A percentile compares a stretch with the other conserved stretches of the same genome.
Conservation (phyloP, 2,888 invertebrate species). For the Amiota minor region DNA sequence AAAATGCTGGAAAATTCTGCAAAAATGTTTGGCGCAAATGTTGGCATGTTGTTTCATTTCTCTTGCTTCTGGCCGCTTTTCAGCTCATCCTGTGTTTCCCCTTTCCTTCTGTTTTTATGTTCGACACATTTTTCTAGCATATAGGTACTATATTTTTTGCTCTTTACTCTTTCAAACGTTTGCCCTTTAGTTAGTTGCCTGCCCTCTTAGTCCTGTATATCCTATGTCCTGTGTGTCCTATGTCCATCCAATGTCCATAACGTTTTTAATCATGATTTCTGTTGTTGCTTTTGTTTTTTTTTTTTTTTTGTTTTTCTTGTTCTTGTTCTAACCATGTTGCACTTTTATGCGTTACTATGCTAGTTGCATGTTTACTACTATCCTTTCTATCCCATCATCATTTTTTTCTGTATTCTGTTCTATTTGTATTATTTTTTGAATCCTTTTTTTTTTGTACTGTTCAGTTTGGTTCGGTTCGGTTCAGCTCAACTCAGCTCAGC, state of each 20-base stretch:
- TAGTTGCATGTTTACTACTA: slow-evolving; percentile 7
- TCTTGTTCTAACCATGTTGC: slow-evolving; percentile 16
- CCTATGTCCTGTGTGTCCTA: not conserved
- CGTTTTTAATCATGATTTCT: slow-evolving; percentile 64
- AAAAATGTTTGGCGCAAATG: slow-evolving; percentile 26
- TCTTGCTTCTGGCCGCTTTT: not conserved
- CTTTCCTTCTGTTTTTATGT: slow-evolving; percentile 31
- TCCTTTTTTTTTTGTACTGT: not conserved
- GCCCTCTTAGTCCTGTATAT: not conserved
- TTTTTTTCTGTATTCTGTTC: slow-evolving; percentile 37
- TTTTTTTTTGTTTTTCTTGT: too few relatives aligned
- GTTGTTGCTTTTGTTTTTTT: slow-evolving; percentile 31
- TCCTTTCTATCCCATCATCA: not conserved
- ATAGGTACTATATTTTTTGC: not conserved
- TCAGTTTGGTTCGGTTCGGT: not conserved
- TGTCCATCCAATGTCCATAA: slow-evolving; percentile 21
- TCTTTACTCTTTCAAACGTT: not conserved
- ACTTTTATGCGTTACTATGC: slow-evolving; percentile 27
- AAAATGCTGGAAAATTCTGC: slow-evolving; percentile 26
- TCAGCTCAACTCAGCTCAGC: too few relatives aligned
- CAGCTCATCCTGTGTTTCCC: slow-evolving; percentile 1
- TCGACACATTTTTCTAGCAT: not conserved
- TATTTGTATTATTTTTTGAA: slow-evolving; percentile 31
- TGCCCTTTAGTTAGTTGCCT: not conserved
- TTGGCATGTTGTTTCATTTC: slow-evolving; percentile 25